Evolutionary conservation across 1,140 invertebrate species (phyloP), one percentile per base, ranked within the genome.

Genomic region (Leptinotarsa lineolata): DNA sequence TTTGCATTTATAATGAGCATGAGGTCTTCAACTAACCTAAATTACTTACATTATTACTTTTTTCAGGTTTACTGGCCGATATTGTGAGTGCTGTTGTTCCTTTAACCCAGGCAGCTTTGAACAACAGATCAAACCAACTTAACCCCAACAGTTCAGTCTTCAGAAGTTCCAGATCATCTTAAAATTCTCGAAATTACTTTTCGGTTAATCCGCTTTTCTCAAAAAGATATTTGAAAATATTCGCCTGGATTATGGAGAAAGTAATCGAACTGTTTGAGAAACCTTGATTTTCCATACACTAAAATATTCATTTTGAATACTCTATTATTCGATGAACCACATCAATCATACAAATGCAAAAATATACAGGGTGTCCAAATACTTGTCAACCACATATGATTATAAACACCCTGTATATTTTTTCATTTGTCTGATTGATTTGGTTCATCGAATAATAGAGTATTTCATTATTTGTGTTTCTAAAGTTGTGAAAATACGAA

Each of bases 121-220:
- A 73, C 21, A 73, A 73, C 44, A 24, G 45, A 66, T 68, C 48
- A 3, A 68, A 69, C 20, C 72, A 73, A 46, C 20, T 68, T 8
- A 73, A 73, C 20, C 59, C 48, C 13, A 73, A 73, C 39, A 73
- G 63, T 44, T 21, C 58, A 0, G 66, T 48, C n/a, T 73, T 60
- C 48, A 69, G 45, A 58, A 68, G 60, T 44, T 68, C 65, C 13
- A 73, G 72, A 73, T 54, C 48, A 54, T 54, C 48, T 4, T 54
- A 15, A 54, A 54, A 54, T 18, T 54, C 48, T 8, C 15, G 48
- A 54, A 54, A 54, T 54, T n/a, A n/a, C 15, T 16, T 3, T 0
- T 39, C 11, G 30, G 30, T 39, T 8, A 39, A 39, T 39, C 30
- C 30, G 30, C 30, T 39, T 11, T 39, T 39, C 8, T 30, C 30